phyloP scores from a whole-genome alignment of 2,113 vertebrate species.

The Heteronetta atricapilla region DNA sequence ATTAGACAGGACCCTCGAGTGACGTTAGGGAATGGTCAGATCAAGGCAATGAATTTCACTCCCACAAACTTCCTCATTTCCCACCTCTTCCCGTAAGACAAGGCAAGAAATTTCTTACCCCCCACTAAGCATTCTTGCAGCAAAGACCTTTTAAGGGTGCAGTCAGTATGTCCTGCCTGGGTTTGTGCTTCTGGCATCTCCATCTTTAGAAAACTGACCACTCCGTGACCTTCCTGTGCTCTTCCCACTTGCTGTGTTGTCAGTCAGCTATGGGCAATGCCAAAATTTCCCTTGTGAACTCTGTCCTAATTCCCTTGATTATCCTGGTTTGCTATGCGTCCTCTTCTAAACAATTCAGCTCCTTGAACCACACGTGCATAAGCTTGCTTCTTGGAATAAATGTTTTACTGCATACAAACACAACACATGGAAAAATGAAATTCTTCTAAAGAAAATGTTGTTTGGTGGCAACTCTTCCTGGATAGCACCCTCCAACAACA shows the following conservation, averaged over 20 bases:
- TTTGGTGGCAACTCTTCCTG: not conserved
- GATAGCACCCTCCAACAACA: not conserved
- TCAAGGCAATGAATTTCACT: slow-evolving; percentile 4
- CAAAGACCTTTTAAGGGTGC: slow-evolving; percentile 4
- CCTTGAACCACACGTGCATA: not conserved
- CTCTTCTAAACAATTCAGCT: not conserved
- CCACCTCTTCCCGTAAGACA: slow-evolving; percentile 34
- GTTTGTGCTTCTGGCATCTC: not conserved
- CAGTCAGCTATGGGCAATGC: not conserved
- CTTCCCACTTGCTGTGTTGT: slow-evolving; percentile 5
- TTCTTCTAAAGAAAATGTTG: not conserved
- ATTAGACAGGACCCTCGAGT: slow-evolving; percentile 26
- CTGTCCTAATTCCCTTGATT: not conserved
- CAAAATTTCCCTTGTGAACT: slow-evolving; percentile 22
- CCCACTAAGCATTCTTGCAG: slow-evolving; percentile 35
- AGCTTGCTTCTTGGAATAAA: not conserved
- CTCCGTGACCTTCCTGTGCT: not conserved
- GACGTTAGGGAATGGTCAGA: slow-evolving; percentile 5
- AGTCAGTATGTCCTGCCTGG: not conserved
- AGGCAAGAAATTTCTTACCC: slow-evolving; percentile 44
- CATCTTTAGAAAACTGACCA: slow-evolving; percentile 14
- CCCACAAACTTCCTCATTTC: not conserved
- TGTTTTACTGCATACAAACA: not conserved
- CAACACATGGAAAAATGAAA: not conserved
- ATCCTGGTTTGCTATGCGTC: not conserved